A percentile compares a stretch with the other conserved stretches of the same genome.
Evolutionary conservation across 2,113 vertebrate genomes (phyloP).

Genomic region (Rhinoptilus africanus): DNA sequence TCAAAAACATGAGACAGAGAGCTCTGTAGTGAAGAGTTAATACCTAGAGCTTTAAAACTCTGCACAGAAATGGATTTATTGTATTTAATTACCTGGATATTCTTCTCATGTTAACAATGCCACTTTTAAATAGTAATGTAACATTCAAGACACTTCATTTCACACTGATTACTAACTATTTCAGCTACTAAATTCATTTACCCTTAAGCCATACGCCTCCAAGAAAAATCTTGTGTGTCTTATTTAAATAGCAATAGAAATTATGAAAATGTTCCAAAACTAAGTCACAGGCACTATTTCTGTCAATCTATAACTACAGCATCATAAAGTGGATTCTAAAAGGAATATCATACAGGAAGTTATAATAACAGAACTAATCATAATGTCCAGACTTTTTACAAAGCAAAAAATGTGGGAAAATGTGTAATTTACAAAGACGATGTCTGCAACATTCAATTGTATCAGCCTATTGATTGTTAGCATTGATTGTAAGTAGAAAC

Average conservation of each 20-base stretch:
- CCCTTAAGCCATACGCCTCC: neutral
- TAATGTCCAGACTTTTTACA: neutral
- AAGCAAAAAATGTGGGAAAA: neutral
- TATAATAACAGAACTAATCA: neutral
- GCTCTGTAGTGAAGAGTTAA: neutral
- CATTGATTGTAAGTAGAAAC: neutral
- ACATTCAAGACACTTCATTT: constrained; percentile 35
- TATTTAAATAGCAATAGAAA: constrained; percentile 39
- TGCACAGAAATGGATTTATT: neutral
- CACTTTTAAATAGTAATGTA: constrained; percentile 36
- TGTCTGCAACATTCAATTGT: neutral
- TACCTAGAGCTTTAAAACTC: neutral
- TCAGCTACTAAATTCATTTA: constrained; percentile 38
- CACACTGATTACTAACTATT: constrained; percentile 17
- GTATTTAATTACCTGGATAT: neutral
- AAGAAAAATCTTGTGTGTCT: constrained; percentile 8
- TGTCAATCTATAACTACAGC: constrained; percentile 2
- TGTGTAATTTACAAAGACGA: neutral
- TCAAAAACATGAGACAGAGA: neutral
- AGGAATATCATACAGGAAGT: neutral
- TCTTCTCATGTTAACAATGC: constrained; percentile 1
- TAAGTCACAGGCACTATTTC: neutral
- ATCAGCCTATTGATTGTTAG: neutral
- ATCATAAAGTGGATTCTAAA: neutral
- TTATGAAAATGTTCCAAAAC: neutral